These are phyloP conservation scores for Drosophila robusta DNA, from an alignment of 2,888 invertebrate species.

Conservation along the genomic window DNA sequence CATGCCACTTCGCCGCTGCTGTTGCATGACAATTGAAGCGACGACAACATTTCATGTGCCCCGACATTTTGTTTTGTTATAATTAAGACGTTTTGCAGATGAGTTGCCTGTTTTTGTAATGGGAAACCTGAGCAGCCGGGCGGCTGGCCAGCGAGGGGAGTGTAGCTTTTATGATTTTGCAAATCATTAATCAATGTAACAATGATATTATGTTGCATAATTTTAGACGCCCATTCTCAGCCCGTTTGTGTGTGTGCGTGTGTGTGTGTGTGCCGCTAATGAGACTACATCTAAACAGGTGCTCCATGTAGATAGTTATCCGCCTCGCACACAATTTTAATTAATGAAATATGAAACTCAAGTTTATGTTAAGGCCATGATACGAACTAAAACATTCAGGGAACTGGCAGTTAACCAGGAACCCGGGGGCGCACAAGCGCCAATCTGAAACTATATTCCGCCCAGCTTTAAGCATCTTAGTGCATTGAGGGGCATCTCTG, in stretches of 20 bases:
- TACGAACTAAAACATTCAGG: conserved; percentile 11
- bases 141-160: conserved; percentile 9
- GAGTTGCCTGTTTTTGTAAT: conserved; percentile 73
- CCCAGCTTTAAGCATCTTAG: conserved; percentile 4
- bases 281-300: conserved; percentile 66
- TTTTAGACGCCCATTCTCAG: conserved; percentile 33
- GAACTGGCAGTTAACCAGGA: conserved; percentile 11
- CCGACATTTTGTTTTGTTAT: conserved; percentile 72
- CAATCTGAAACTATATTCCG: conserved; percentile 41
- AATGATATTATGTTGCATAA: conserved; percentile 81
- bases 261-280: conserved; percentile 55
- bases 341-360: conserved; percentile 77
- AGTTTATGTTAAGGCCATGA: conserved; percentile 62
- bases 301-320: conserved; percentile 59
- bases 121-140: conserved; percentile 52
- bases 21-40: conserved; percentile 67
- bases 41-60: conserved; percentile 65
- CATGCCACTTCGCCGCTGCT: neutral
- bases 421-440: conserved; percentile 1
- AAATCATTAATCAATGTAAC: conserved; percentile 81
- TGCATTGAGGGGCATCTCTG: neutral
- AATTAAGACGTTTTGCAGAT: conserved; percentile 71
- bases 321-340: conserved; percentile 69
- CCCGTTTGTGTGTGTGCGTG: neutral
- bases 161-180: conserved; percentile 73